These are phyloP conservation scores for Ormyrus nitidulus DNA, from an alignment of 2,888 invertebrate genomes.

Conservation along the genomic window DNA sequence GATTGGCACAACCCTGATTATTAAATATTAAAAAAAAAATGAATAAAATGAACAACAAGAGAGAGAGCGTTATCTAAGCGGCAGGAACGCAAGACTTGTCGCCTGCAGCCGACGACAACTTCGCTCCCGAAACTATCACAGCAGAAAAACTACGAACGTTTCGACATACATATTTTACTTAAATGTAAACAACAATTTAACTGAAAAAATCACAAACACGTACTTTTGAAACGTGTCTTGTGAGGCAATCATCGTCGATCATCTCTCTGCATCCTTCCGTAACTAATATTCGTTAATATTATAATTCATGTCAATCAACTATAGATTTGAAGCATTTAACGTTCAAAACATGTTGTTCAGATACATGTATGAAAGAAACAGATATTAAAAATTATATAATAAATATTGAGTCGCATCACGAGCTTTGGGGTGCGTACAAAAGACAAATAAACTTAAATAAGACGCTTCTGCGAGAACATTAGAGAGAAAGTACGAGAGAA, in stretches of 20 bases:
- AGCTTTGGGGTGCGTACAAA: slow-evolving; percentile 30
- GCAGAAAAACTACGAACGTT: slow-evolving; percentile 48
- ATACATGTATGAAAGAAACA: slow-evolving; percentile 47
- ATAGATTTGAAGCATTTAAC: slow-evolving; percentile 64
- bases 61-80: slow-evolving; percentile 59
- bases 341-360: slow-evolving; percentile 53
- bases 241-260: slow-evolving; percentile 63
- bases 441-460: slow-evolving; percentile 41
- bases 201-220: slow-evolving; percentile 14
- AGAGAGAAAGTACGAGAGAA: slow-evolving; percentile 38
- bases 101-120: slow-evolving; percentile 65
- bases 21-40: slow-evolving; percentile 39
- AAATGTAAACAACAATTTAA: slow-evolving; percentile 41
- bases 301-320: slow-evolving; percentile 60
- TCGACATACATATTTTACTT: slow-evolving; percentile 65
- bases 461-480: slow-evolving; percentile 28
- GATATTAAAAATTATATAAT: slow-evolving; percentile 16
- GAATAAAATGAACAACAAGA: slow-evolving; percentile 27
- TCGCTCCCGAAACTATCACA: slow-evolving; percentile 48
- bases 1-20: slow-evolving; percentile 54
- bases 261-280: slow-evolving; percentile 65
- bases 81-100: slow-evolving; percentile 67
- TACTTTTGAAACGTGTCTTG: slow-evolving; percentile 61
- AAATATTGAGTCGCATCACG: slow-evolving; percentile 45
- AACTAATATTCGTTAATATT: slow-evolving; percentile 56